These are phyloP conservation scores for Drosophila nr. medialis DNA, from an alignment of 2,888 invertebrate species.

Conservation along the genomic window DNA sequence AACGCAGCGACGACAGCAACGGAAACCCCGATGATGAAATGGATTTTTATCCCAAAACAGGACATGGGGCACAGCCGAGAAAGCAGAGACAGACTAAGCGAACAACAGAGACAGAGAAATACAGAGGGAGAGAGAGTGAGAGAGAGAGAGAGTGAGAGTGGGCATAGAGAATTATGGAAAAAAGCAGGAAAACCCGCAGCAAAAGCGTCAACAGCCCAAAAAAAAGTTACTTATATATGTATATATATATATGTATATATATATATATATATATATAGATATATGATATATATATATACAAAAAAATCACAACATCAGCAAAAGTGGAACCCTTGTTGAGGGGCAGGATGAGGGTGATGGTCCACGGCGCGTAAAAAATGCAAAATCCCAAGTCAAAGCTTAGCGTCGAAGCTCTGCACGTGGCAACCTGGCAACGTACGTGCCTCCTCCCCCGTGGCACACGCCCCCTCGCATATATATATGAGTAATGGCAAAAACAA, in stretches of 20 bases:
- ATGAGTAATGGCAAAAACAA: slow-evolving; percentile 62
- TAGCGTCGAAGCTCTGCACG: slow-evolving; percentile 73
- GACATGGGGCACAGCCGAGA: slow-evolving; percentile 49
- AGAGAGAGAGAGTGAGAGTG: neutral
- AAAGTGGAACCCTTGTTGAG: slow-evolving; percentile 57
- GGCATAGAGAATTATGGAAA: slow-evolving; percentile 49
- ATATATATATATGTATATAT: neutral
- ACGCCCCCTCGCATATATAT: slow-evolving; percentile 28
- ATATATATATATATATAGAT: no score
- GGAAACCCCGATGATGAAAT: slow-evolving; percentile 79
- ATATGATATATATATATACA: neutral
- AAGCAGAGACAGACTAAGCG: slow-evolving; percentile 20
- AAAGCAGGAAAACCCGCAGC: slow-evolving; percentile 68
- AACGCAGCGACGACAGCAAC: slow-evolving; percentile 50
- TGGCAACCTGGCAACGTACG: slow-evolving; percentile 74
- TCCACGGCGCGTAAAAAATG: slow-evolving; percentile 75
- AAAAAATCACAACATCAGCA: slow-evolving; percentile 79
- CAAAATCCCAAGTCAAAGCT: slow-evolving; percentile 84
- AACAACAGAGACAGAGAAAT: slow-evolving; percentile 9
- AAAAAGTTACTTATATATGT: neutral
- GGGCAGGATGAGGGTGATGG: slow-evolving; percentile 26
- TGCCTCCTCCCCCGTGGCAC: slow-evolving; percentile 1
- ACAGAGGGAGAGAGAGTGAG: neutral
- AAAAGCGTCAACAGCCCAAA: slow-evolving; percentile 72
- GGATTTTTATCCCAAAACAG: slow-evolving; percentile 82